Conservation (phyloP, 2,797 vertebrate species). For the Muscicapa striata region DNA sequence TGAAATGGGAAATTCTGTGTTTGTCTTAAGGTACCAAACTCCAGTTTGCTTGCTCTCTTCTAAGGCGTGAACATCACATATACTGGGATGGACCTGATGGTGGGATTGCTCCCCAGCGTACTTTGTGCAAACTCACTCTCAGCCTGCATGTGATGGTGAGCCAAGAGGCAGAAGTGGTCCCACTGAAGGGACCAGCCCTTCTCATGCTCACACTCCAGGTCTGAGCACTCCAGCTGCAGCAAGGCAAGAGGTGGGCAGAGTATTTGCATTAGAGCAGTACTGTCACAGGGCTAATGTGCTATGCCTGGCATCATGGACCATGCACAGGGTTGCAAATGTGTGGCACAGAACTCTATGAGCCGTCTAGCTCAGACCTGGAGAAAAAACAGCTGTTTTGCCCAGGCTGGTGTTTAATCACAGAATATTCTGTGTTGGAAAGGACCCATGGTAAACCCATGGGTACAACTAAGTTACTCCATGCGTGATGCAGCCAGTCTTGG, state of each 20-base stretch:
- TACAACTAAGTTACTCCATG: not conserved
- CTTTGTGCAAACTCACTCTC: not conserved
- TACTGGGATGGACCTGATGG: not conserved
- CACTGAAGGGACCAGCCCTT: not conserved
- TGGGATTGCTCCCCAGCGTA: not conserved
- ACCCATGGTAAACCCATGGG: fast-evolving
- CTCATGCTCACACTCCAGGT: not conserved
- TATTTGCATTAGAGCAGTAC: not conserved
- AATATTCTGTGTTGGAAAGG: not conserved
- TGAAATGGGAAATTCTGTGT: not conserved
- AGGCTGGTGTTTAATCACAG: not conserved
- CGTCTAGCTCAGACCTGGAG: not conserved
- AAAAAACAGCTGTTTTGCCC: not conserved
- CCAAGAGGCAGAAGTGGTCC: not conserved
- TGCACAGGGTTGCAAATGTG: not conserved
- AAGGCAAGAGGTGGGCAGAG: not conserved
- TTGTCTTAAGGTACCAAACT: not conserved
- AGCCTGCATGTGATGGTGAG: not conserved
- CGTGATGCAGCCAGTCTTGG: not conserved
- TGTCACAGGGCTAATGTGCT: not conserved
- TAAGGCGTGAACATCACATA: not conserved
- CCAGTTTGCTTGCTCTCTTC: not conserved
- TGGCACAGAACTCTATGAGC: fast-evolving
- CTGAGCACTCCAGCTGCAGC: not conserved
- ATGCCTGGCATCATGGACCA: not conserved